A percentile compares a stretch with the other conserved stretches of the same genome.
Conservation (phyloP, 2,113 vertebrate genomes). For the Ageneiosus marmoratus region DNA sequence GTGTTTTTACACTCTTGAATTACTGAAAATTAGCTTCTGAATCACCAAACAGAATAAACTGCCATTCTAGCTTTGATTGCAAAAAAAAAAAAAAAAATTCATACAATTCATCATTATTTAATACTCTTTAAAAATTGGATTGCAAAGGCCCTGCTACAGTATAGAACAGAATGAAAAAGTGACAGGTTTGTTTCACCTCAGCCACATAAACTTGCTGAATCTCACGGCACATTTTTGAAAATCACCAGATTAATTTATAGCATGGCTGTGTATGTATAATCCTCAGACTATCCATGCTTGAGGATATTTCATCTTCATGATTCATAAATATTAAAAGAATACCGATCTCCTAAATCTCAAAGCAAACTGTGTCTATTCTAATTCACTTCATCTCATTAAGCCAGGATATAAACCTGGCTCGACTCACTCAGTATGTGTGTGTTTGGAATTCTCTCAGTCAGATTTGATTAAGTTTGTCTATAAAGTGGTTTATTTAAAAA, state of each 20-base stretch:
- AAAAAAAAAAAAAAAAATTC: neutral
- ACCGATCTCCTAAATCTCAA: constrained; percentile 14
- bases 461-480: neutral
- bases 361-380: neutral
- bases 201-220: neutral
- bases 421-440: neutral
- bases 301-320: neutral
- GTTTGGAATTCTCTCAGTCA: neutral
- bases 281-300: neutral
- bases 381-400: constrained; percentile 4
- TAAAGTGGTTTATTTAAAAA: neutral
- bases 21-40: neutral
- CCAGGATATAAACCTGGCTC: constrained; percentile 4
- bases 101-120: neutral
- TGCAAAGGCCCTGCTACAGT: neutral
- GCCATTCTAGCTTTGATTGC: neutral
- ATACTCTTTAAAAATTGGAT: no score
- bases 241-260: neutral
- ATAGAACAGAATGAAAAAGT: neutral
- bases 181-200: neutral
- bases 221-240: constrained; percentile 4
- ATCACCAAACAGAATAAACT: neutral
- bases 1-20: neutral
- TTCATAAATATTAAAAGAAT: constrained; percentile 7
- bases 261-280: neutral